Evolutionary conservation across 2,113 vertebrate species (phyloP), one percentile per base, ranked within the genome.

Genomic region (Sciurus niger): DNA sequence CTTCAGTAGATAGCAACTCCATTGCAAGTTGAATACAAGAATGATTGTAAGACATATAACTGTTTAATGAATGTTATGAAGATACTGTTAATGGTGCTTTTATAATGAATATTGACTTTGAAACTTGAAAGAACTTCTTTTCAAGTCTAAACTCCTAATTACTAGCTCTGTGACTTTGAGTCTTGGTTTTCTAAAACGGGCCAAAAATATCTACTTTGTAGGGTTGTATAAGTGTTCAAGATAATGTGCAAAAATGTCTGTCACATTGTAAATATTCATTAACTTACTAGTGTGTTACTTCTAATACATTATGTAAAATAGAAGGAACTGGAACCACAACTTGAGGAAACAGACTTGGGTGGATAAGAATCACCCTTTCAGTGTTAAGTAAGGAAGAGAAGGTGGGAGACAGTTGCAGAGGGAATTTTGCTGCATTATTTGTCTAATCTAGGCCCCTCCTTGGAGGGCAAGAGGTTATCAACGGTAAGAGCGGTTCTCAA

Each of bases 81-180:
- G 85, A n/a, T 77, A 48, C 18, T 68, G 5, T 37, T 91, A 79
- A n/a, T 70, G 18, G 46, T 94, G 86, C 55, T 96, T 94, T 96
- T 5, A 22, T 32, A 82, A 93, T 73, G n/a, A 89, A 84, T 30
- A 68, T 22, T 11, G 7, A 77, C 34, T 93, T 76, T 60, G 43
- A 92, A 74, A 93, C 30, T 58, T 32, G 30, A 77, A 43, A 96
- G 17, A 91, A 88, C 9, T 70, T 34, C 92, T 43, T 43, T 80
- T 82, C 78, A 88, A 92, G 92, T 73, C 28, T 12, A 28, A 95
- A 30, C 13, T 68, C 60, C 7, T 55, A 9, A 67, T 93, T 79
- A 76, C 13, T 43, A 84, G 55, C 40, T 86, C 40, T 67, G 28
- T 80, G 83, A 92, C 37, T 87, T 65, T 92, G 34, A 74, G 37